These are phyloP conservation scores for Hemicrepidius hirtus DNA, from an alignment of 2,888 invertebrate genomes.

Conservation along the genomic window DNA sequence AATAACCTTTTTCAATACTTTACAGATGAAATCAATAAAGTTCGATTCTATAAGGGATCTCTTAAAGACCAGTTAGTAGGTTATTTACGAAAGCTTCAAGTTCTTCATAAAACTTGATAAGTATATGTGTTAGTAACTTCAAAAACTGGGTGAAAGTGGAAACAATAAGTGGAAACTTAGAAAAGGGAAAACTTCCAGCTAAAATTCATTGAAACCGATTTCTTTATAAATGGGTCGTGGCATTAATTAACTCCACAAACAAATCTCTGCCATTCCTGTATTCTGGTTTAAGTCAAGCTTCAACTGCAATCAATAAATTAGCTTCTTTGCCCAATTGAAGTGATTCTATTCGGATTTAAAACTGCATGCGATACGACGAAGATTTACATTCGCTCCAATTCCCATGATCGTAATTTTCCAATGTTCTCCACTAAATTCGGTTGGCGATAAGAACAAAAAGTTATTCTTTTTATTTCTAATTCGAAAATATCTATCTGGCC, in stretches of 20 bases:
- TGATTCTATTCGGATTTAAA: not conserved
- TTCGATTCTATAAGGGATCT: too few species aligned
- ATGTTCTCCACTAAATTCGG: constrained; percentile 12
- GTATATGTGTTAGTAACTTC: too few species aligned
- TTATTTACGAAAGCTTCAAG: too few species aligned
- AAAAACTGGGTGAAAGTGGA: not conserved
- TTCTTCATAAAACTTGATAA: too few species aligned
- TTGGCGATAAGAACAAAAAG: not conserved
- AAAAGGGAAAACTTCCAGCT: not conserved
- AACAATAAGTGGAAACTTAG: not conserved
- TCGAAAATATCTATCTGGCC: constrained; percentile 12
- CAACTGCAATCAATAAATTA: constrained; percentile 11
- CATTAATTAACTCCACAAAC: constrained; percentile 24
- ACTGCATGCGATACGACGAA: constrained; percentile 5
- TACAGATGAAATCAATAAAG: too few species aligned
- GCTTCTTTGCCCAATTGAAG: constrained; percentile 4
- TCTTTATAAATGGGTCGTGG: constrained; percentile 20
- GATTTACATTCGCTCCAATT: constrained; percentile 5
- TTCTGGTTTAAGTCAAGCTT: constrained; percentile 2
- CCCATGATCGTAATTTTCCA: constrained; percentile 14
- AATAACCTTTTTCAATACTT: too few species aligned
- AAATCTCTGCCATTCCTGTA: constrained; percentile 3
- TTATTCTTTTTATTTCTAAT: constrained; percentile 14
- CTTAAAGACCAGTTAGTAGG: too few species aligned
- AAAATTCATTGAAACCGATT: constrained; percentile 16